Evolutionary conservation across 2,113 vertebrate genomes (phyloP).

Genomic region (Orycteropus afer): DNA sequence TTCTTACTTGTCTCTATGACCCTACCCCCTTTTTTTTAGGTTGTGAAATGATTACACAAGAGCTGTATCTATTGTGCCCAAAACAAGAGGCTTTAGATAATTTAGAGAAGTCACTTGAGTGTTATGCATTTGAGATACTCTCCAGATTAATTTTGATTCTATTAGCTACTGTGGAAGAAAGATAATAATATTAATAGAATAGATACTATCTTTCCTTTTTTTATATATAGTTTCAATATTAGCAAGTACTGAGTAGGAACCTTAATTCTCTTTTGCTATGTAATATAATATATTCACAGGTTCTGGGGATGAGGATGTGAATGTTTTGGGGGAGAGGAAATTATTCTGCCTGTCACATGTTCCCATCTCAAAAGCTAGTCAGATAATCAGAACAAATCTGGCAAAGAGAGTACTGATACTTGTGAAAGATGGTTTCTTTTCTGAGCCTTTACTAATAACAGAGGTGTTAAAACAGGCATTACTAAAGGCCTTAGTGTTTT

Average conservation of each 20-base stretch:
- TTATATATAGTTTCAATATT: too few relatives aligned
- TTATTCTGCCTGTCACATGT: background rate
- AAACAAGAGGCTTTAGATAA: background rate
- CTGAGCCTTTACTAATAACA: background rate
- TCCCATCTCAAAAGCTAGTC: background rate
- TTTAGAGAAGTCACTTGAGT: background rate
- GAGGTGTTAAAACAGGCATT: background rate
- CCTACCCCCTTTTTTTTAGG: background rate
- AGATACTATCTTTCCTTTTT: too few relatives aligned
- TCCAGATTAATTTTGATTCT: background rate
- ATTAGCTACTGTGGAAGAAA: background rate
- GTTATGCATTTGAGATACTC: background rate
- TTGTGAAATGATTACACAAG: conserved; percentile 44
- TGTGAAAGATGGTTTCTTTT: background rate
- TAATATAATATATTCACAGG: background rate
- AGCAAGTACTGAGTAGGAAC: background rate
- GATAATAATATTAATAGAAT: too few relatives aligned
- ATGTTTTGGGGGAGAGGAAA: background rate
- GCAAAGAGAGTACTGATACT: background rate
- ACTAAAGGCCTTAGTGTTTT: background rate
- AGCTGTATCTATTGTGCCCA: background rate
- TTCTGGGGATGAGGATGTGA: background rate
- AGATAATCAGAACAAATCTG: background rate
- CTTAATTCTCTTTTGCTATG: background rate
- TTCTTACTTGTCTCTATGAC: background rate